These are phyloP conservation scores for Whitmania pigra DNA, from an alignment of 1,140 invertebrate species.

Conservation along the genomic window DNA sequence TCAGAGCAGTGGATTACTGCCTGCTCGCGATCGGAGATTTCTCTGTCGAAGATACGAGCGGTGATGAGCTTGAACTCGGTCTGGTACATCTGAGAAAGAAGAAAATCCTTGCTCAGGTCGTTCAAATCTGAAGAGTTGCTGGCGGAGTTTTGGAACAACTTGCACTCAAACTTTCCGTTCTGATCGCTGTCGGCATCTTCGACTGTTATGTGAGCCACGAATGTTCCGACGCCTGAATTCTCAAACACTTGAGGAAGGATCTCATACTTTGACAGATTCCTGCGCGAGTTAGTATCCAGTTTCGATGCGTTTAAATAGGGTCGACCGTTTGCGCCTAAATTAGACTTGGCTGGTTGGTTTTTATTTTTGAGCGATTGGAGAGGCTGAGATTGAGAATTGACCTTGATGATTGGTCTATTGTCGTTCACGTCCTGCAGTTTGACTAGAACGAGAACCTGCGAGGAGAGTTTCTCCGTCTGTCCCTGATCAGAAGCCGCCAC, in stretches of 20 bases:
- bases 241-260: constrained; percentile 10
- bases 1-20: constrained; percentile 10
- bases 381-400: constrained; percentile 9
- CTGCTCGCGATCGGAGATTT: neutral
- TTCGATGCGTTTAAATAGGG: neutral
- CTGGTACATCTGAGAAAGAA: constrained; percentile 15
- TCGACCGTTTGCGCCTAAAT: neutral
- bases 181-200: constrained; percentile 73
- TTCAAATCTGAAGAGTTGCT: neutral
- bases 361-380: neutral
- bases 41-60: constrained; percentile 16
- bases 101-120: constrained; percentile 9
- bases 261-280: neutral
- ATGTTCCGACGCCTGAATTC: constrained; percentile 29
- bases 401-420: constrained; percentile 4
- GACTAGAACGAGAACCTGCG: constrained; percentile 5
- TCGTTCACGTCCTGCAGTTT: constrained; percentile 14
- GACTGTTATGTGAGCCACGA: constrained; percentile 79
- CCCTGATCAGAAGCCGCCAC: constrained; percentile 8
- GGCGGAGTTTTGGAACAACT: neutral
- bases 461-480: neutral
- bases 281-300: neutral
- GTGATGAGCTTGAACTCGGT: constrained; percentile 21
- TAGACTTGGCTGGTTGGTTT: neutral
- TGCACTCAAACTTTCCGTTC: constrained; percentile 55